These are phyloP conservation scores for Leptopilina drosophilae DNA, from an alignment of 2,888 invertebrate species.

Conservation along the genomic window DNA sequence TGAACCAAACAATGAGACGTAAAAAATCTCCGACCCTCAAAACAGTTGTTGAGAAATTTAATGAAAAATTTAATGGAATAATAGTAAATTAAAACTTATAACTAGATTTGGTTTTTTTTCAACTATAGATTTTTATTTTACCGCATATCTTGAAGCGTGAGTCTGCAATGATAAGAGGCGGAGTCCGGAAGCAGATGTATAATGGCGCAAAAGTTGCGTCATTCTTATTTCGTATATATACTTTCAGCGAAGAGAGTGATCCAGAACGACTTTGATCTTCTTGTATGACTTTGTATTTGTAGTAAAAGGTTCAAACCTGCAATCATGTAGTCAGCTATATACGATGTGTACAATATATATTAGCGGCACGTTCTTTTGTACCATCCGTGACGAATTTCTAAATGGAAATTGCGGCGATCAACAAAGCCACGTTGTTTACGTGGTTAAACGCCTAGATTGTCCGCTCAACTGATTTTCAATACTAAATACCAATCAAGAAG, in stretches of 20 bases:
- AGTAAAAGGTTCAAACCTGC: conserved; percentile 40
- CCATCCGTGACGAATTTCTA: conserved; percentile 71
- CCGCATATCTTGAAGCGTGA: conserved; percentile 33
- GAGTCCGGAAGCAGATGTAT: conserved; percentile 33
- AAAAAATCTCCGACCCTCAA: background rate
- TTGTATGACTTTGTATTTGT: conserved; percentile 48
- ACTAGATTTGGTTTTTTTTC: background rate
- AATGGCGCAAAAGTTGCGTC: background rate
- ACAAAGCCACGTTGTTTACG: conserved; percentile 73
- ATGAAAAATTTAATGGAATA: too few relatives aligned
- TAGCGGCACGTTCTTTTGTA: conserved; percentile 61
- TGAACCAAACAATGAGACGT: too few relatives aligned
- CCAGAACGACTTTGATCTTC: conserved; percentile 40
- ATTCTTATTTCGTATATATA: background rate
- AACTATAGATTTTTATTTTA: background rate
- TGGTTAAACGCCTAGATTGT: conserved; percentile 69
- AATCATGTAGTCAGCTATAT: conserved; percentile 42
- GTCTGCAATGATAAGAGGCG: conserved; percentile 40
- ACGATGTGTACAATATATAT: conserved; percentile 8
- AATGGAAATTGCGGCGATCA: conserved; percentile 73
- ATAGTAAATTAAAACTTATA: too few relatives aligned
- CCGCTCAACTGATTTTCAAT: conserved; percentile 47
- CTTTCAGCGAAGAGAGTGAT: conserved; percentile 17
- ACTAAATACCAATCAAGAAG: conserved; percentile 30
- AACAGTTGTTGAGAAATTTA: too few relatives aligned